Percentiles rank a stretch among this genome's conserved stretches.
These are phyloP conservation scores for Colostygia pectinataria DNA, from an alignment of 2,888 invertebrate species.

Conservation along the genomic window DNA sequence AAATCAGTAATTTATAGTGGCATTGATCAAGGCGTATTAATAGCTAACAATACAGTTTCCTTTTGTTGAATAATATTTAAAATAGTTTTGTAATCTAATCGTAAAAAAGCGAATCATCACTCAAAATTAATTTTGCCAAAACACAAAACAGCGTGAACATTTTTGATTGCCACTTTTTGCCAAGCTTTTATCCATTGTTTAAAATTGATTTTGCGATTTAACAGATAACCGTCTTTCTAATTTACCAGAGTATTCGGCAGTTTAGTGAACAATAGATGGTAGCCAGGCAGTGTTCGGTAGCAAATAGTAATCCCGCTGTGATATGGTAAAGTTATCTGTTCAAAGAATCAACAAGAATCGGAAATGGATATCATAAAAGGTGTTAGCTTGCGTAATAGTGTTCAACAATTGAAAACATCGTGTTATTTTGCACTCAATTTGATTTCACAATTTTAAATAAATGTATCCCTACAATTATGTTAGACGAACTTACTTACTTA, in stretches of 20 bases:
- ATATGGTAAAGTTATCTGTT: slow-evolving; percentile 1
- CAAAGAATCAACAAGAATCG: slow-evolving; percentile 15
- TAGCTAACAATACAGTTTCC: no score
- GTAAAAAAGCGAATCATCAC: slow-evolving; percentile 16
- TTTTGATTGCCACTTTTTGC: slow-evolving; percentile 33
- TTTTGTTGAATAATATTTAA: no score
- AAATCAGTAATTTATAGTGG: no score
- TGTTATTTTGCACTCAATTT: no score
- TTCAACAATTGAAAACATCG: no score
- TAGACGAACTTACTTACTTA: no score
- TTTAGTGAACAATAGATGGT: slow-evolving; percentile 5
- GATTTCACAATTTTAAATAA: no score
- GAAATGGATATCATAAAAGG: slow-evolving; percentile 5
- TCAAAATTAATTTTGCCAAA: slow-evolving; percentile 24
- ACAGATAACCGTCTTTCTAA: slow-evolving; percentile 36
- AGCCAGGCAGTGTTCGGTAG: not conserved
- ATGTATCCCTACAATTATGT: no score
- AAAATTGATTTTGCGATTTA: slow-evolving; percentile 53
- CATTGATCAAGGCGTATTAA: no score
- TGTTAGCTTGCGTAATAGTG: not conserved
- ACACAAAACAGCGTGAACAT: slow-evolving; percentile 29
- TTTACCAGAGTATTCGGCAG: slow-evolving; percentile 15
- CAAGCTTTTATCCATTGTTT: slow-evolving; percentile 55
- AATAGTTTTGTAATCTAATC: not conserved
- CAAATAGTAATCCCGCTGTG: not conserved